Percentiles rank a stretch among this genome's conserved stretches.
Conservation (phyloP, 2,797 vertebrate genomes). For the Novumbra hubbsi region DNA sequence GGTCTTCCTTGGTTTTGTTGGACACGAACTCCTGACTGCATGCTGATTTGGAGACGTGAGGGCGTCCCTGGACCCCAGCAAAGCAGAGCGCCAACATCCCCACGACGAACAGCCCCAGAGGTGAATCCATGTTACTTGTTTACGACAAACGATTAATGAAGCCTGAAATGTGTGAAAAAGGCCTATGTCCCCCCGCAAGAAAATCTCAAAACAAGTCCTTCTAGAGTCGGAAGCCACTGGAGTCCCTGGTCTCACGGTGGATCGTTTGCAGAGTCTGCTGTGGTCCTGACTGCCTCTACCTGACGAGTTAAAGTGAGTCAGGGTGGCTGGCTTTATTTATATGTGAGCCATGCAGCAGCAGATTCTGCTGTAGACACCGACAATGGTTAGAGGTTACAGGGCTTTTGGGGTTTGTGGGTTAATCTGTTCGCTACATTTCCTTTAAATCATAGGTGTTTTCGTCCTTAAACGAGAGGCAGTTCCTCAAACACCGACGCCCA, state of each 20-base stretch:
- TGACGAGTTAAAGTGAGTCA: not conserved
- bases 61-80: not conserved
- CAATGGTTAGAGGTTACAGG: not conserved
- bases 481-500: not conserved
- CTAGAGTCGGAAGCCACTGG: not conserved
- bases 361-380: not conserved
- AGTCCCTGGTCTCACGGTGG: not conserved
- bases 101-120: not conserved
- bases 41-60: not conserved
- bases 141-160: not conserved
- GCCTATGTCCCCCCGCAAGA: no score
- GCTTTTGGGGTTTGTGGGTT: conserved; percentile 4
- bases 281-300: not conserved
- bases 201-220: not conserved
- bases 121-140: not conserved
- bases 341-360: not conserved
- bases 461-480: not conserved
- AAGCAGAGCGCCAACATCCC: not conserved
- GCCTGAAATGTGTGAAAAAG: not conserved
- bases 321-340: not conserved
- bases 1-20: not conserved
- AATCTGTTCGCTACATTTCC: not conserved
- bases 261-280: not conserved
- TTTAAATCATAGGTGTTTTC: not conserved
- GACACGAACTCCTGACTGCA: not conserved